Conservation (phyloP, 2,113 vertebrate species). For the Crotalus horridus region DNA sequence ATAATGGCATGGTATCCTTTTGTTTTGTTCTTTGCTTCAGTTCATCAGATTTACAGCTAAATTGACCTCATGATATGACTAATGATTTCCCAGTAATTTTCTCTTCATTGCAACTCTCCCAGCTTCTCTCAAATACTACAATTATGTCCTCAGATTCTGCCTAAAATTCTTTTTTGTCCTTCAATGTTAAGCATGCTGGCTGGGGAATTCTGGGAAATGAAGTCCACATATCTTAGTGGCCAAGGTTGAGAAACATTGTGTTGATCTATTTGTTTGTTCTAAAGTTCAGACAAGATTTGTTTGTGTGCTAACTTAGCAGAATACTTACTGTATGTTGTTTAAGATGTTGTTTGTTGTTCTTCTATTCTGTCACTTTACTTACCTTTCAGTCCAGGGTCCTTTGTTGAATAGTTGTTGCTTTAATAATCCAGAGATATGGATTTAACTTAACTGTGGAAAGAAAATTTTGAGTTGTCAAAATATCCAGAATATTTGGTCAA, state of each 20-base stretch:
- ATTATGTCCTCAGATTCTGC: neutral
- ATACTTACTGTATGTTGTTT: neutral
- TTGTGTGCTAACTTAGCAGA: neutral
- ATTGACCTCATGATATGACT: neutral
- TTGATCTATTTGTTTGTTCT: neutral
- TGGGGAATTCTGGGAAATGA: neutral
- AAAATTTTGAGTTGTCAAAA: neutral
- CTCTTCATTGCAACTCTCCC: neutral
- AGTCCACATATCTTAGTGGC: neutral
- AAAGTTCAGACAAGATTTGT: neutral
- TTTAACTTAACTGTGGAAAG: neutral
- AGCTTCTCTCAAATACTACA: neutral
- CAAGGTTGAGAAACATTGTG: neutral
- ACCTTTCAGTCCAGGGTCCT: neutral
- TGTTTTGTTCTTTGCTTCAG: neutral
- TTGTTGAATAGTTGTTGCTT: neutral
- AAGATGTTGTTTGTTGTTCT: neutral
- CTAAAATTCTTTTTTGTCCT: neutral
- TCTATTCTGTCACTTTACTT: neutral
- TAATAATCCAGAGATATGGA: neutral
- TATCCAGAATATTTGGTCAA: neutral
- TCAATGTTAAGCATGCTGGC: neutral
- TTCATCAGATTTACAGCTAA: neutral
- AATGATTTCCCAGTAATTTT: neutral
- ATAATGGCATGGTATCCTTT: neutral